Base-by-base conservation (phyloP, 2,888 invertebrate species). In the Acleris holmiana region DNA sequence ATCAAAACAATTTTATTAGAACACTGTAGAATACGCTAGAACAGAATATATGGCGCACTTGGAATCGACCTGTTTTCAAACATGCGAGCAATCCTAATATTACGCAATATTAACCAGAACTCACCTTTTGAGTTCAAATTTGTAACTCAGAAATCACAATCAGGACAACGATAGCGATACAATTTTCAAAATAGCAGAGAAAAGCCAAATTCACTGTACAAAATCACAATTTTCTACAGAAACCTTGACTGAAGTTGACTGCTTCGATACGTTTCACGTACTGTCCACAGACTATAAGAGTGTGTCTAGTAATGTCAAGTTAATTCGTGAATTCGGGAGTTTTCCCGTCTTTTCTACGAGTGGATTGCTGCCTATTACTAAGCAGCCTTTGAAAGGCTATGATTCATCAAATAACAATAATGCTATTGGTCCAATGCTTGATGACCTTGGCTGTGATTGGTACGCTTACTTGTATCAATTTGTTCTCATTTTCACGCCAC, bases 51-150 rank as follows among this genome's bases (percentile, higher is more conserved):
- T 81, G 84, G 80, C 82, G 86, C 80, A 84, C 79, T 72, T 76
- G 72, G 70, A 73, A 86, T 85, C 85, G 83, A 86, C 85, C 78
- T 77, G 75, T 79, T 77, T 74, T 69, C 66, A 69, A 75, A 55
- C 68, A 69, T 21, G 66, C 55, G 49, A 66, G 63, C 63, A 49
- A 51, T 55, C 61, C 55, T 17, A 17, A 41, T 23, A 41, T 29
- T 54, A 59, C 57, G 51, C 63, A 57, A 63, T 64, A 41, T 23
- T 58, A 48, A 19, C n/a, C 13, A 41, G 21, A 29, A 10, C 57
- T 53, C 25, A 64, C 64, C 58, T 59, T 48, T 19, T 48, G 17
- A 2, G 25, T 7, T 51, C 10, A 18, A 40, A 15, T 47, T 57
- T 41, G 21, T 48, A 53, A n/a, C 53, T 19, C 35, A 29, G 25